These are phyloP conservation scores for Heteromurus nitidus DNA, from an alignment of 2,888 invertebrate genomes.

Conservation along the genomic window DNA sequence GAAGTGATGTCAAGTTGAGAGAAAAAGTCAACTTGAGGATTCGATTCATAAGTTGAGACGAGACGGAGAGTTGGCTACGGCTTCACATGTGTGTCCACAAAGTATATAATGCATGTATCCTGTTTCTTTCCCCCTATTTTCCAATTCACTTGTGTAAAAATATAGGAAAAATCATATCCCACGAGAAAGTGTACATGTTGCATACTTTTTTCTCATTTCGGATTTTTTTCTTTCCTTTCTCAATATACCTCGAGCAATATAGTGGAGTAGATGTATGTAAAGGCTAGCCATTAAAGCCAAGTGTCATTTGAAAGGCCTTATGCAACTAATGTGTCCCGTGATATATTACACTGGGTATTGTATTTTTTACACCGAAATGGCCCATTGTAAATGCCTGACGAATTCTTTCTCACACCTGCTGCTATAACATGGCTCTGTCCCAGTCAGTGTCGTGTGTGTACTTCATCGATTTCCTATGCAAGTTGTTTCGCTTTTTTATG, in stretches of 20 bases:
- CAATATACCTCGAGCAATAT: too few species aligned
- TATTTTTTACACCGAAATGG: slow-evolving; percentile 29
- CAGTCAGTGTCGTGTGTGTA: background rate
- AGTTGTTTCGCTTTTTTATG: background rate
- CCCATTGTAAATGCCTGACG: slow-evolving; percentile 19
- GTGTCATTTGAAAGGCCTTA: slow-evolving; percentile 41
- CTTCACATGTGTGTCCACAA: background rate
- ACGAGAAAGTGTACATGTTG: too few species aligned
- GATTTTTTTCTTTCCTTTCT: too few species aligned
- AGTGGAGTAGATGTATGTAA: too few species aligned
- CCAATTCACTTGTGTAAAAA: too few species aligned
- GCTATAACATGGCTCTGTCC: slow-evolving; percentile 21
- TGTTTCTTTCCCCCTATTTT: too few species aligned
- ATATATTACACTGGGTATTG: slow-evolving; percentile 24
- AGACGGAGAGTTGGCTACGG: background rate
- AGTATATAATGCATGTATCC: too few species aligned
- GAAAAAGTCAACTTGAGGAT: slow-evolving; percentile 1
- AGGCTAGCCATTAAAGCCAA: slow-evolving; percentile 30
- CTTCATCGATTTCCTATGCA: background rate
- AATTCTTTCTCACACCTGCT: slow-evolving; percentile 45
- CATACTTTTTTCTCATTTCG: too few species aligned
- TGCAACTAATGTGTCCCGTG: slow-evolving; percentile 43
- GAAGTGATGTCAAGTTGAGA: too few species aligned
- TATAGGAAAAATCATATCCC: too few species aligned
- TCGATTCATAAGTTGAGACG: background rate